phyloP scores from a whole-genome alignment of 2,888 invertebrate species.

The Pelosia muscerda region DNA sequence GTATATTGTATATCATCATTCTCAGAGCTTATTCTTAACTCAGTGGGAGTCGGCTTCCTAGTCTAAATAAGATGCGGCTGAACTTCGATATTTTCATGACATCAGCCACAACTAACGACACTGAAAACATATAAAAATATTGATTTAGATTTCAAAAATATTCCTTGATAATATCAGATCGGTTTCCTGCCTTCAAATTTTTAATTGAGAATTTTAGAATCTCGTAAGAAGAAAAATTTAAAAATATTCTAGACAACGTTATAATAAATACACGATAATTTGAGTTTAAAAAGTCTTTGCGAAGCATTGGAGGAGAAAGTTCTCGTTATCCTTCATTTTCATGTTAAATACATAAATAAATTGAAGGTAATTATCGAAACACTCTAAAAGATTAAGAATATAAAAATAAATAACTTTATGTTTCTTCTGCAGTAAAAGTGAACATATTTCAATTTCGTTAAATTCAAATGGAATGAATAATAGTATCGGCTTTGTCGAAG shows the following conservation, averaged over 20 bases:
- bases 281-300: background rate
- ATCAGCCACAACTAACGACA: too few relatives aligned
- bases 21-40: too few relatives aligned
- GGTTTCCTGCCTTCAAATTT: background rate
- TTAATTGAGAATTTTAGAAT: too few relatives aligned
- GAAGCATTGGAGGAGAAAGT: too few relatives aligned
- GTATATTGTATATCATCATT: too few relatives aligned
- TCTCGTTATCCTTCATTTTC: background rate
- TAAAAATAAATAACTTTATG: background rate
- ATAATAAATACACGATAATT: too few relatives aligned
- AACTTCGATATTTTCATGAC: too few relatives aligned
- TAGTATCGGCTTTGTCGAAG: constrained; percentile 40
- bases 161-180: background rate
- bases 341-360: background rate
- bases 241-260: too few relatives aligned
- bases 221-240: too few relatives aligned
- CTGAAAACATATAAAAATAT: background rate
- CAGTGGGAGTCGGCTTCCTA: too few relatives aligned
- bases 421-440: background rate
- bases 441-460: constrained; percentile 31
- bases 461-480: constrained; percentile 46
- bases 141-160: background rate
- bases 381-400: background rate
- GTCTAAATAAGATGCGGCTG: too few relatives aligned
- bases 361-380: background rate